phyloP scores from a whole-genome alignment of 64 coral and sea anemone genomes.

The Exaiptasia diaphana region DNA sequence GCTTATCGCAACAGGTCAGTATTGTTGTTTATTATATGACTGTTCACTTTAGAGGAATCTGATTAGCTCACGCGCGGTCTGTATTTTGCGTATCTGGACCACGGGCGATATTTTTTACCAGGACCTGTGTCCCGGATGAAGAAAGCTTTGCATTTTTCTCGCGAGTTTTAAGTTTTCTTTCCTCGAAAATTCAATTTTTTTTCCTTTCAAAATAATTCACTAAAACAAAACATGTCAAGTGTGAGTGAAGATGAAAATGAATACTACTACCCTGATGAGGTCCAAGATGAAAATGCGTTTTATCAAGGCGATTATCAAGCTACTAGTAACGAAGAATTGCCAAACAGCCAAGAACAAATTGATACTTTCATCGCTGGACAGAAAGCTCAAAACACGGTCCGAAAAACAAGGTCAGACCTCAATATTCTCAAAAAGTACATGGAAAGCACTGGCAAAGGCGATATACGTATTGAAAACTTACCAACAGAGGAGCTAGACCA shows the following conservation, averaged over 20 bases:
- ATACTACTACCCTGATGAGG: slow-evolving; percentile 6
- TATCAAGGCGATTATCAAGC: neutral
- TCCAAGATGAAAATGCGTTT: neutral
- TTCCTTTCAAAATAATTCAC: no score
- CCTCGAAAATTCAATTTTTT: neutral
- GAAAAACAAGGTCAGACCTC: slow-evolving; percentile 43
- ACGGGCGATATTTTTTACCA: slow-evolving; percentile 8
- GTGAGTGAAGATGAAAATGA: slow-evolving; percentile 14
- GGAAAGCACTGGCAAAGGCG: neutral
- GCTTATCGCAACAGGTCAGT: no score
- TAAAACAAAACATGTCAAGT: neutral
- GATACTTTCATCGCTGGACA: slow-evolving; percentile 12
- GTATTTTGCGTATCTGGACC: neutral
- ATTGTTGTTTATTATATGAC: slow-evolving; percentile 18
- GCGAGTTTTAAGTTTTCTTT: neutral
- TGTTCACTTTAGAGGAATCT: neutral
- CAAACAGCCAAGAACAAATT: slow-evolving; percentile 32
- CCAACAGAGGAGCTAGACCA: neutral
- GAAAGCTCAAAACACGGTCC: slow-evolving; percentile 33
- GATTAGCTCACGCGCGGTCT: neutral
- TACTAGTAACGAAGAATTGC: neutral
- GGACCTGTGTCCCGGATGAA: slow-evolving; percentile 11
- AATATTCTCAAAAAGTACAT: slow-evolving; percentile 28
- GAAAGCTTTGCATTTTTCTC: neutral
- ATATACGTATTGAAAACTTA: neutral